Evolutionary conservation across 2,888 invertebrate species (phyloP).

Genomic region (Erynnis tages): DNA sequence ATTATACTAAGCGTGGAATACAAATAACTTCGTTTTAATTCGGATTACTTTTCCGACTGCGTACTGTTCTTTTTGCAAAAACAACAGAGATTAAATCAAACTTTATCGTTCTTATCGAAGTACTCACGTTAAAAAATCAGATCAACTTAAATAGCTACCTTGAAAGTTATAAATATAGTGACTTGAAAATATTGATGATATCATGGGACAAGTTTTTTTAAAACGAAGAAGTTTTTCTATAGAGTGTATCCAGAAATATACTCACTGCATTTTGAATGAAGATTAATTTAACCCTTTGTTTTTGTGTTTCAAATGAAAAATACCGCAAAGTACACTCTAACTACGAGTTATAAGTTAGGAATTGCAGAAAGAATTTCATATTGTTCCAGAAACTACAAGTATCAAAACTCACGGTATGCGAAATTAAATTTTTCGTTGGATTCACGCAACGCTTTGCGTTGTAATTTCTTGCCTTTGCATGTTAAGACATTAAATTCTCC

Average conservation of each 20-base stretch:
- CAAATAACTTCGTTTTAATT: constrained; percentile 17
- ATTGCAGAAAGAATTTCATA: constrained; percentile 16
- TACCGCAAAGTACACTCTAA: constrained; percentile 9
- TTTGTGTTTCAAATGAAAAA: constrained; percentile 7
- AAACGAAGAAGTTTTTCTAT: too few species aligned
- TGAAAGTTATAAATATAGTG: not conserved
- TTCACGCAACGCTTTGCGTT: constrained; percentile 12
- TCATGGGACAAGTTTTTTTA: too few species aligned
- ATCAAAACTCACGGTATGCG: constrained; percentile 5
- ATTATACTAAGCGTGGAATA: constrained; percentile 14
- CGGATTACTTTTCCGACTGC: constrained; percentile 13
- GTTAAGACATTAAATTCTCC: not conserved
- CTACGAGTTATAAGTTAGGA: constrained; percentile 11
- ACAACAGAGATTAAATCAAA: constrained; percentile 17
- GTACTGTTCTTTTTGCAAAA: constrained; percentile 11
- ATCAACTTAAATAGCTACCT: not conserved
- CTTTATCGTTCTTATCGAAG: constrained; percentile 17
- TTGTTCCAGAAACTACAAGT: constrained; percentile 8
- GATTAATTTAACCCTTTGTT: not conserved
- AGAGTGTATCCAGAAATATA: too few species aligned
- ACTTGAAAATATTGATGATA: not conserved
- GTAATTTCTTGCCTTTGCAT: constrained; percentile 6
- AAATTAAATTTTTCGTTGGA: constrained; percentile 21
- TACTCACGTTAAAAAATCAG: constrained; percentile 2
- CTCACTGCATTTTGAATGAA: not conserved